These are phyloP conservation scores for Pomacea maculata DNA, from an alignment of 1,140 invertebrate species.

Conservation along the genomic window DNA sequence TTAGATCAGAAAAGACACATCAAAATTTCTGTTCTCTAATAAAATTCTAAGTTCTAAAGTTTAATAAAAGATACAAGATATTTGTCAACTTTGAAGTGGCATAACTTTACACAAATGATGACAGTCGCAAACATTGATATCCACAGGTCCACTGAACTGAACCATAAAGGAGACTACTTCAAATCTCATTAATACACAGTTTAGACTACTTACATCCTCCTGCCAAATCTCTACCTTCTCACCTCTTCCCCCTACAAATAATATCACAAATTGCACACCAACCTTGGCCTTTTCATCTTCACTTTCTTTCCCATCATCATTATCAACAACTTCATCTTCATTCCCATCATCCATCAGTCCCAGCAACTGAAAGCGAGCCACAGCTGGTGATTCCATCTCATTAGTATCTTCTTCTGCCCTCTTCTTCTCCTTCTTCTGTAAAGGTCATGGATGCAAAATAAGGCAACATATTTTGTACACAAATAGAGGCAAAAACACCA, in stretches of 20 bases:
- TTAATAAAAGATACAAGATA: not conserved
- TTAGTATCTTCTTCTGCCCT: constrained; percentile 31
- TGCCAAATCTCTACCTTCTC: too few relatives aligned
- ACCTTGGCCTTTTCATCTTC: constrained; percentile 11
- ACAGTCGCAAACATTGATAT: not conserved
- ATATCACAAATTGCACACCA: not conserved
- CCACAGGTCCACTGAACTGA: too few relatives aligned
- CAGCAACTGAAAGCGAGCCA: constrained; percentile 42
- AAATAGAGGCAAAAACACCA: not conserved
- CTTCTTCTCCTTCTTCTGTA: constrained; percentile 43
- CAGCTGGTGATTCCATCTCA: constrained; percentile 15
- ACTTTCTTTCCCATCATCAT: constrained; percentile 18
- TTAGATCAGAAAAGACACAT: too few relatives aligned
- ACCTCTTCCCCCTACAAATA: not conserved
- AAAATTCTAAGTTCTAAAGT: not conserved
- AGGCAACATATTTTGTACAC: not conserved
- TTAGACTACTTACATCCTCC: too few relatives aligned
- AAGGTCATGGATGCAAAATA: constrained; percentile 25
- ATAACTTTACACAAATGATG: not conserved
- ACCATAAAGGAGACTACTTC: too few relatives aligned
- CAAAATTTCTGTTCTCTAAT: not conserved
- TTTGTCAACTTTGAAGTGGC: not conserved
- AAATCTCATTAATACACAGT: too few relatives aligned
- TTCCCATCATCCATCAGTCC: constrained; percentile 35
- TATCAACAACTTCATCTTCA: constrained; percentile 10